Percentiles rank a stretch among this genome's conserved stretches.
Evolutionary conservation across 2,113 vertebrate genomes (phyloP).

Genomic region (Stegastes partitus): DNA sequence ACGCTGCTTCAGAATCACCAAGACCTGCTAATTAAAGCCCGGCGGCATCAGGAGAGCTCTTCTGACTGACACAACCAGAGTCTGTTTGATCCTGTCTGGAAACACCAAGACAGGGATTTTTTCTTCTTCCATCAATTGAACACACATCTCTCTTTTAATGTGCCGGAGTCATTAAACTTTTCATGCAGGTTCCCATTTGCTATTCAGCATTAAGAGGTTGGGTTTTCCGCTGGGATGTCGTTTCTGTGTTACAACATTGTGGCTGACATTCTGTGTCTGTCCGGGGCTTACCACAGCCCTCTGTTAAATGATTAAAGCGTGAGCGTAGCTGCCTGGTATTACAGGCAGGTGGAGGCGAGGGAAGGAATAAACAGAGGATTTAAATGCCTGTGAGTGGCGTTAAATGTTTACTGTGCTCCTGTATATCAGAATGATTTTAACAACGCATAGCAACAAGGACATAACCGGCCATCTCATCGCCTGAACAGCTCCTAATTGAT

Average conservation of each 20-base stretch:
- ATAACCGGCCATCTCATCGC: neutral
- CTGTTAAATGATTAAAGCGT: constrained; percentile 21
- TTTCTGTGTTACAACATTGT: neutral
- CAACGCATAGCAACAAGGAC: neutral
- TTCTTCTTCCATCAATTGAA: neutral
- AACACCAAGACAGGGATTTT: neutral
- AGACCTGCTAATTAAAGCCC: neutral
- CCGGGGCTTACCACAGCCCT: neutral
- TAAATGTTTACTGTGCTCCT: neutral
- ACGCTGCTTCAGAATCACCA: neutral
- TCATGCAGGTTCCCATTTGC: neutral
- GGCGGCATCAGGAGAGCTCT: neutral
- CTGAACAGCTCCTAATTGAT: neutral
- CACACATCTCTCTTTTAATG: neutral
- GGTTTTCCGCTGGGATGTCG: neutral
- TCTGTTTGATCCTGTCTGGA: neutral
- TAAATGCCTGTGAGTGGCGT: neutral
- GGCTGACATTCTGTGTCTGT: constrained; percentile 21
- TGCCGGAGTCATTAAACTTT: neutral
- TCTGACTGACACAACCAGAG: neutral
- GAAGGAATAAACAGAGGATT: neutral
- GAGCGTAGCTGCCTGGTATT: constrained; percentile 15
- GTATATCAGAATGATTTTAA: neutral
- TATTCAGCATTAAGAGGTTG: constrained; percentile 11
- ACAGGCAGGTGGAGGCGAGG: neutral